These are phyloP conservation scores for Platysteira castanea DNA, from an alignment of 2,113 vertebrate species.

Conservation along the genomic window DNA sequence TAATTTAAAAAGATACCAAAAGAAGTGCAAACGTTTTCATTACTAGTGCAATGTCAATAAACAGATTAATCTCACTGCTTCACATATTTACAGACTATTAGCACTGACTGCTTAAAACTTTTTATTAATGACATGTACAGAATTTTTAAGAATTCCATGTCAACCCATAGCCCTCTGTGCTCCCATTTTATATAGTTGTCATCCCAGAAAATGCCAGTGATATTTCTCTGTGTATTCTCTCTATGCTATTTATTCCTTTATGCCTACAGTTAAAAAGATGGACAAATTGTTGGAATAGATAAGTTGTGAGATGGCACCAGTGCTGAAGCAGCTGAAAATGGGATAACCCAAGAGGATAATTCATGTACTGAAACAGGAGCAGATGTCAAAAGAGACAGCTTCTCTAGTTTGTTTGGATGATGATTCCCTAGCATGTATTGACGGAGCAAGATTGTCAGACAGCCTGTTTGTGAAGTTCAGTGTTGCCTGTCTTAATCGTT, in stretches of 20 bases:
- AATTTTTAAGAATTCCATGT: neutral
- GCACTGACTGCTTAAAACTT: neutral
- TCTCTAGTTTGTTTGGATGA: constrained; percentile 69
- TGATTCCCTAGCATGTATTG: constrained; percentile 55
- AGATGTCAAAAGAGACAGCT: constrained; percentile 72
- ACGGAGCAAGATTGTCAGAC: constrained; percentile 63
- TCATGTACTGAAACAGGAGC: constrained; percentile 59
- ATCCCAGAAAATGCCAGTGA: neutral
- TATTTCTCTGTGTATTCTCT: neutral
- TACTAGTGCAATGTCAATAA: neutral
- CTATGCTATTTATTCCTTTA: neutral
- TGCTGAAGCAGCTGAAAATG: constrained; percentile 48
- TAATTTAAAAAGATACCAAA: neutral
- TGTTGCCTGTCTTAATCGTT: constrained; percentile 50
- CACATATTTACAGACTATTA: neutral
- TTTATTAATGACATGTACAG: neutral
- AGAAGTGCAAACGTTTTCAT: fast-evolving
- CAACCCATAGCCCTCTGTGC: neutral
- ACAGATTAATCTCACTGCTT: neutral
- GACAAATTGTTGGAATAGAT: constrained; percentile 29
- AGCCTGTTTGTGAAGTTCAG: constrained; percentile 61
- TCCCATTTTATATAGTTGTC: neutral
- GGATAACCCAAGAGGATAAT: constrained; percentile 60
- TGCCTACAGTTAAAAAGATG: neutral
- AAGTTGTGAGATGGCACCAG: neutral